These are phyloP conservation scores for Caenorhabditis virilis DNA, from an alignment of 2,888 invertebrate genomes.

Conservation along the genomic window DNA sequence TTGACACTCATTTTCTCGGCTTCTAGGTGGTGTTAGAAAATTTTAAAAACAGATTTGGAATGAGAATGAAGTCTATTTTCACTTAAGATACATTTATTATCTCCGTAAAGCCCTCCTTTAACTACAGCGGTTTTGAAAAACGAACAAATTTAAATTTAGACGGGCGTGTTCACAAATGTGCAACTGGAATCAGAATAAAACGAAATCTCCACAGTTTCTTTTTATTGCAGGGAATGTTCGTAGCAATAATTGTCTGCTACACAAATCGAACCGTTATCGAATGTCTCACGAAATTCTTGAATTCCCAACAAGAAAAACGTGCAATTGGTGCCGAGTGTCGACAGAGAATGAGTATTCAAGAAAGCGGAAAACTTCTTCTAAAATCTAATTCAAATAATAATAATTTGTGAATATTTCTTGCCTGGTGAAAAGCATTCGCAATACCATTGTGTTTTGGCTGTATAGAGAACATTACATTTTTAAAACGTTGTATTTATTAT, in stretches of 20 bases:
- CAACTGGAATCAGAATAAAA: not conserved
- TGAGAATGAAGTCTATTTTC: no score
- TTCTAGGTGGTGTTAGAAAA: no score
- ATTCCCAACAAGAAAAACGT: slow-evolving; percentile 18
- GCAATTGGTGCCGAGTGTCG: slow-evolving; percentile 34
- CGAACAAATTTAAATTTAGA: not conserved
- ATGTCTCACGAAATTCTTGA: slow-evolving; percentile 34
- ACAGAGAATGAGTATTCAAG: slow-evolving; percentile 37
- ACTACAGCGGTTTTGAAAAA: not conserved
- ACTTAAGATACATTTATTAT: no score
- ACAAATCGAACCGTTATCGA: slow-evolving; percentile 57
- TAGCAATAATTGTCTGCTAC: slow-evolving; percentile 62
- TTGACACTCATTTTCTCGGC: no score
- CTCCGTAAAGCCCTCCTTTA: no score
- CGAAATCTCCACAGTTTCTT: not conserved
- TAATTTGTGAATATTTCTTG: not conserved
- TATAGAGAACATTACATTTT: no score
- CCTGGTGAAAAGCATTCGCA: no score
- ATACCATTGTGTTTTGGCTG: not conserved
- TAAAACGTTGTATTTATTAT: no score
- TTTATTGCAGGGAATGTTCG: slow-evolving; percentile 56
- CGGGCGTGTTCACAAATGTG: not conserved
- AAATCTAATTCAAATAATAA: slow-evolving; percentile 6
- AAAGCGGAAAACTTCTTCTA: slow-evolving; percentile 25
- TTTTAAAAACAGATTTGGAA: no score